Evolutionary conservation across 2,113 vertebrate species (phyloP), one percentile per base, ranked within the genome.

Genomic region (Alces alces): DNA sequence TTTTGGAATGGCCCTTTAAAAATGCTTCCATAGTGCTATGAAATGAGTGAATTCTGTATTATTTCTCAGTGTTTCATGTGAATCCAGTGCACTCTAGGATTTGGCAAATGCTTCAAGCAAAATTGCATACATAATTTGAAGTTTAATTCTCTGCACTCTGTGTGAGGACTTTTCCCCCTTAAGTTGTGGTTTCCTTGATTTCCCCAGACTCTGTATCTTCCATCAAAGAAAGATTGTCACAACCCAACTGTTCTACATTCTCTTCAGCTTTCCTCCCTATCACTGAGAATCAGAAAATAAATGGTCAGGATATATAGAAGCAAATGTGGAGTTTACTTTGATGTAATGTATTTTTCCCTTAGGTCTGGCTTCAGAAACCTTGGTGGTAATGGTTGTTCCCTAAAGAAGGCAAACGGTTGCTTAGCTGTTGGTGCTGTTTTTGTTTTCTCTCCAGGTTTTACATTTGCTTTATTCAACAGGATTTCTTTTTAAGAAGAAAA

Each of bases 21-120:
- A 36, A 27, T 61, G 9, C 27, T n/a, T 23, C 33, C 19, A 15
- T 16, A 52, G 27, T 39, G 7, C 10, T 28, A 7, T 55, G 27
- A 66, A 57, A 19, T 12, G 3, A 7, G 28, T 10, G 23, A 16
- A 52, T 23, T n/a, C 57, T 25, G 36, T 17, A 60, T 84, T 84
- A 47, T 54, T 45, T 64, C 54, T 45, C 23, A 12, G 36, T 50
- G 13, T 55, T 27, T 33, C 7, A 13, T 28, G 4, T 28, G 4
- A n/a, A 21, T 39, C 8, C 1, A 17, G 3, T 45, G 6, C 0
- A 30, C 11, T 8, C 11, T 2, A 54, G 4, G 30, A 52, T 28
- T 12, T 19, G 23, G 6, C 12, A 30, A 13, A n/a, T 55, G 2
- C 7, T 61, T 4, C 12, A 28, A 2, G 25, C 3, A 60, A 86